Conservation (phyloP, 2,113 vertebrate species). For the Lipophrys pholis region DNA sequence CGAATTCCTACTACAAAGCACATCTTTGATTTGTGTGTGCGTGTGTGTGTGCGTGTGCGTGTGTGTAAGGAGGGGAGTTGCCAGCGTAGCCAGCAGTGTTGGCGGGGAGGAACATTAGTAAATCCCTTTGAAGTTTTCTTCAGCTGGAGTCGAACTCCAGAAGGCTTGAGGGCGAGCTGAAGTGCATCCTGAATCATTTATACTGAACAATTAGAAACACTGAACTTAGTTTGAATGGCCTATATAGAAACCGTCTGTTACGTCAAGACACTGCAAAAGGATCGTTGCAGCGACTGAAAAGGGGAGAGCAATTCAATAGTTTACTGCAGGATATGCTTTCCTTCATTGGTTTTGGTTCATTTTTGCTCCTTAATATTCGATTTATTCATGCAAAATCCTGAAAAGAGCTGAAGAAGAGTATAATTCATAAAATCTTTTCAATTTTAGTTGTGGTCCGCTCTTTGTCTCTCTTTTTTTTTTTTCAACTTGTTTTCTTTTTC, state of each 20-base stretch:
- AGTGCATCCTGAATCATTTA: conserved; percentile 58
- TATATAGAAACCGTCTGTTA: conserved; percentile 11
- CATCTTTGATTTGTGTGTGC: not conserved
- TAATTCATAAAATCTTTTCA: too few relatives aligned
- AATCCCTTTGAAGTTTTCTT: conserved; percentile 50
- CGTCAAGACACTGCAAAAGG: not conserved
- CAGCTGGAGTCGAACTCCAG: conserved; percentile 18
- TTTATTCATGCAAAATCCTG: conserved; percentile 12
- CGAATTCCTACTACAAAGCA: not conserved
- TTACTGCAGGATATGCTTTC: conserved; percentile 10
- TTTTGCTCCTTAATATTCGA: too few relatives aligned
- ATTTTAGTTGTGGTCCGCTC: too few relatives aligned
- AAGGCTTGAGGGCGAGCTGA: conserved; percentile 40
- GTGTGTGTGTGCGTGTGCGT: too few relatives aligned
- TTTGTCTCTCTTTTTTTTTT: not conserved
- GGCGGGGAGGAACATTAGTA: conserved; percentile 12
- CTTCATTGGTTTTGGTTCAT: not conserved
- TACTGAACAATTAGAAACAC: conserved; percentile 44
- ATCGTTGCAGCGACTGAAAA: conserved; percentile 1
- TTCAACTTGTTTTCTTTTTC: conserved; percentile 4
- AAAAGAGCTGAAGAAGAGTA: not conserved
- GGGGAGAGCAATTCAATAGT: not conserved
- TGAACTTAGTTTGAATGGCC: conserved; percentile 13
- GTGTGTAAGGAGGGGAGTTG: not conserved
- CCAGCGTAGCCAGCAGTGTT: not conserved